phyloP scores from a whole-genome alignment of 2,888 invertebrate species.

The Syrista parreyssii region DNA sequence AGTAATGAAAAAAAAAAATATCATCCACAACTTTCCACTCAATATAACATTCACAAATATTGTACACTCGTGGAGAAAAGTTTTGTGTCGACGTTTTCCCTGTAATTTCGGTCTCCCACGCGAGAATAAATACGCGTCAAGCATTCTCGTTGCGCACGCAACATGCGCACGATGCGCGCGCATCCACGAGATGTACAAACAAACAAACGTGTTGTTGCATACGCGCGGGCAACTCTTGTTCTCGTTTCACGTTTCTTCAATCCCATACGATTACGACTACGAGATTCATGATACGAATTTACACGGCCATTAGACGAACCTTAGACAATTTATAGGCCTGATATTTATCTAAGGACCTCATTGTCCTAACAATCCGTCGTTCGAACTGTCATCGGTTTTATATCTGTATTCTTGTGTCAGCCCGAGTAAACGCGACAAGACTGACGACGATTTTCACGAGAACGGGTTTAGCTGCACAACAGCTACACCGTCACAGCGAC shows the following conservation, averaged over 20 bases:
- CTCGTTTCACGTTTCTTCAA: background rate
- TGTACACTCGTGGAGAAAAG: background rate
- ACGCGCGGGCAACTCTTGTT: background rate
- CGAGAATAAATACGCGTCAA: background rate
- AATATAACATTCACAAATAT: background rate
- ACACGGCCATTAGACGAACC: background rate
- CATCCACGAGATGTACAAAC: background rate
- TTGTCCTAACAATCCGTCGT: slow-evolving; percentile 11
- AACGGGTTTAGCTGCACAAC: slow-evolving; percentile 2
- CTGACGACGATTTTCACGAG: slow-evolving; percentile 41
- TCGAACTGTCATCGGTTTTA: slow-evolving; percentile 17
- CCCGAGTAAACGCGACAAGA: slow-evolving; percentile 49
- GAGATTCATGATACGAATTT: background rate
- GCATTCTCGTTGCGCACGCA: background rate
- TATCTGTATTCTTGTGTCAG: slow-evolving; percentile 12
- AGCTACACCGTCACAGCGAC: background rate
- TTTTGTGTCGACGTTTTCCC: background rate
- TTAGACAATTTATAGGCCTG: background rate
- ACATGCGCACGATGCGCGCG: background rate
- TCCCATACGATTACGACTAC: background rate
- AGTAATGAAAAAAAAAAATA: background rate
- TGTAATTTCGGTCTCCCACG: background rate
- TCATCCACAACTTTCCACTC: background rate
- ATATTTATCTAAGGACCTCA: slow-evolving; percentile 29
- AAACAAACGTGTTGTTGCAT: background rate